phyloP scores from a whole-genome alignment of 2,797 vertebrate genomes.

The Lithobates pipiens region DNA sequence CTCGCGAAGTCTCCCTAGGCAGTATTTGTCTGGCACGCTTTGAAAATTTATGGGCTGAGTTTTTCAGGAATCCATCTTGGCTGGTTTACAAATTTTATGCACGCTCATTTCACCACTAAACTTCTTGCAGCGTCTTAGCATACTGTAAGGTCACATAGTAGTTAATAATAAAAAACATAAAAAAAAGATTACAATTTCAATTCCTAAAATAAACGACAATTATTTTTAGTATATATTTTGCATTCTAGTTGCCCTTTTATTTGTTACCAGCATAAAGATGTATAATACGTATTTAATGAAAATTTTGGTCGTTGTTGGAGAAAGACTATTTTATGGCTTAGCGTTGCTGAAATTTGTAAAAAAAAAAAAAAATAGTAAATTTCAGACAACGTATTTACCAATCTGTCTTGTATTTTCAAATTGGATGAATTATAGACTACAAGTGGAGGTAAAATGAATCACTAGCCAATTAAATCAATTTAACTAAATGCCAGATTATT shows the following conservation, averaged over 20 bases:
- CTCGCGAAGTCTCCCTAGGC: conserved; percentile 59
- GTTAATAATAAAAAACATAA: neutral
- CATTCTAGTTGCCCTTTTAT: no score
- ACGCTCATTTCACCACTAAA: conserved; percentile 22
- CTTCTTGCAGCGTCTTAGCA: conserved; percentile 15
- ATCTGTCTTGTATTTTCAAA: neutral
- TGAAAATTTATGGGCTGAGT: conserved; percentile 61
- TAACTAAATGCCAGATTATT: no score
- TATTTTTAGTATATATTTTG: neutral
- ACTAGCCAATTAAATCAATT: no score
- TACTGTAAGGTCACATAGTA: conserved; percentile 41
- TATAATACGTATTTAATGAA: no score
- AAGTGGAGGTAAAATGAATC: neutral
- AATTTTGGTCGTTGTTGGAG: no score
- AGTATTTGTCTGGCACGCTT: conserved; percentile 59
- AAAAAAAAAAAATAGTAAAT: neutral
- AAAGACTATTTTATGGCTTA: no score
- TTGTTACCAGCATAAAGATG: no score
- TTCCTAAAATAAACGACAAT: neutral
- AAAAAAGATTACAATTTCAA: neutral
- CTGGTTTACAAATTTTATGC: conserved; percentile 50
- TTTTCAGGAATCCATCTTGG: conserved; percentile 55
- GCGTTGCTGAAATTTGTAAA: neutral
- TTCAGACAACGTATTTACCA: neutral
- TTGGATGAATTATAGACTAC: neutral